phyloP scores from a whole-genome alignment of 2,113 vertebrate genomes.

The Cavia aperea region DNA sequence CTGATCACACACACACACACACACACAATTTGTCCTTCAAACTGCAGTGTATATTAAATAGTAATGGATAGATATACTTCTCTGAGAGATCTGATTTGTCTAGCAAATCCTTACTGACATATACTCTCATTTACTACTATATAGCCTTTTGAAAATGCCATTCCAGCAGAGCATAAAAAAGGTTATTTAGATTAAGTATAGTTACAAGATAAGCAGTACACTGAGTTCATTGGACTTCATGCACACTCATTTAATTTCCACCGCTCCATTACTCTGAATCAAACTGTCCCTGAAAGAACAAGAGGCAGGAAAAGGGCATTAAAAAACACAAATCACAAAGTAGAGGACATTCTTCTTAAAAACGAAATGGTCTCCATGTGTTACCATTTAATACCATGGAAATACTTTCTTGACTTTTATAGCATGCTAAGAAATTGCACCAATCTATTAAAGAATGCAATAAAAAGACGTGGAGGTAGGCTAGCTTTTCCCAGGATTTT shows the following conservation, averaged over 20 bases:
- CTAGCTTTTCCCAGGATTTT: conserved; percentile 59
- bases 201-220: conserved; percentile 79
- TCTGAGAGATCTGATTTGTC: conserved; percentile 80
- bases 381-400: conserved; percentile 67
- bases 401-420: conserved; percentile 70
- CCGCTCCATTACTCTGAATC: conserved; percentile 75
- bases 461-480: conserved; percentile 54
- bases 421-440: conserved; percentile 62
- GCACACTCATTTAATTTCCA: conserved; percentile 76
- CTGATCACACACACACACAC: conserved; percentile 73
- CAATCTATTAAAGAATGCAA: conserved; percentile 60
- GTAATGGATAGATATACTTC: conserved; percentile 79
- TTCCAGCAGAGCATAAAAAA: conserved; percentile 82
- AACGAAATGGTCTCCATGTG: conserved; percentile 59
- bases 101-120: conserved; percentile 81
- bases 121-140: conserved; percentile 77
- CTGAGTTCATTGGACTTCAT: conserved; percentile 78
- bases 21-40: conserved; percentile 78
- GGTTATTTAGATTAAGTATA: conserved; percentile 84
- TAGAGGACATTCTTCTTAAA: conserved; percentile 61
- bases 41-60: conserved; percentile 75
- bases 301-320: conserved; percentile 64
- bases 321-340: conserved; percentile 65
- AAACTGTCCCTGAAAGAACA: conserved; percentile 71
- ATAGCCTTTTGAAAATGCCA: conserved; percentile 83